phyloP scores from a whole-genome alignment of 1,140 invertebrate genomes.

The Steinernema feltiae region DNA sequence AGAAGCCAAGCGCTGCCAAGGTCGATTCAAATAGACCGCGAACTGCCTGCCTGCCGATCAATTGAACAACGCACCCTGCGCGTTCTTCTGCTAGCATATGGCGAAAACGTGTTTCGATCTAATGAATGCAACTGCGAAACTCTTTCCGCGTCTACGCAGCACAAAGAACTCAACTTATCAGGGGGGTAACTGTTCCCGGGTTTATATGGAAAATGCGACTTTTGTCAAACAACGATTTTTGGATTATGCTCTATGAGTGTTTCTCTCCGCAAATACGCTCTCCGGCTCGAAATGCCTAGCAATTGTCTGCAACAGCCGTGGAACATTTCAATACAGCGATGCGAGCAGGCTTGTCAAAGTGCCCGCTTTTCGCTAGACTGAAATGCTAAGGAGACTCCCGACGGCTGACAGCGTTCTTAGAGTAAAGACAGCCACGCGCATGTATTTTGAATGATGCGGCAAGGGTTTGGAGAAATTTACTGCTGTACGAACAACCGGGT shows the following conservation, averaged over 20 bases:
- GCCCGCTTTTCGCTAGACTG: not conserved
- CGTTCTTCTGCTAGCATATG: slow-evolving; percentile 4
- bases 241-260: not conserved
- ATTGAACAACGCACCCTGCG: slow-evolving; percentile 9
- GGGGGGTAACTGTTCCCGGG: too few relatives aligned
- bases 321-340: slow-evolving; percentile 13
- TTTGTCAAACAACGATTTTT: not conserved
- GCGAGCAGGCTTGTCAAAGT: not conserved
- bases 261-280: not conserved
- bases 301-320: slow-evolving; percentile 4
- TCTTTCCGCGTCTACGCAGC: too few relatives aligned
- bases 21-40: not conserved
- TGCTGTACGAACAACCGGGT: not conserved
- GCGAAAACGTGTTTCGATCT: not conserved
- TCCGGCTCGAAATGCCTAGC: not conserved
- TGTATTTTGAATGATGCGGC: not conserved
- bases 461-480: not conserved
- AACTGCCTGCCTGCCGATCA: not conserved
- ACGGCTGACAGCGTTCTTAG: not conserved
- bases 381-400: not conserved
- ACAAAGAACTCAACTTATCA: too few relatives aligned
- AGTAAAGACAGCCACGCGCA: not conserved
- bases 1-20: not conserved
- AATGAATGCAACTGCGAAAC: not conserved
- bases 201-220: too few relatives aligned